Evolutionary conservation across 1,140 invertebrate species (phyloP), one percentile per base, ranked within the genome.

Genomic region (Parapsyche elsis): DNA sequence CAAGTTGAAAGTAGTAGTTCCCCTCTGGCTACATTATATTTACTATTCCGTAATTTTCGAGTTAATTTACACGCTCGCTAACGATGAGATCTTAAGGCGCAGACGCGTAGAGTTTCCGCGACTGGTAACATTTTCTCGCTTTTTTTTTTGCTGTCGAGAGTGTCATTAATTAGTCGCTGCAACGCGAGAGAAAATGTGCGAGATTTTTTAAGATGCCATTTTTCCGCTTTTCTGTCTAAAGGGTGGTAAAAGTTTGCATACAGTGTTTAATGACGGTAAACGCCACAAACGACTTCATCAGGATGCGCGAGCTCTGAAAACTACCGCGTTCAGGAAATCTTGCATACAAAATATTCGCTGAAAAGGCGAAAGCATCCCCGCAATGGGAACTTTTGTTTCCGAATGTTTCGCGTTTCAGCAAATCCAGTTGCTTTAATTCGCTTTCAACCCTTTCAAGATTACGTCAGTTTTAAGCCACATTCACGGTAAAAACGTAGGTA

Each of bases 121-220:
- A 23, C 7, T 12, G 61, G 24, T 16, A 45, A 78, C 21, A 16
- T 61, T 30, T 23, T 67, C 53, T 19, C 57, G 16, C 5, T 77
- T 7, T 78, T 78, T 67, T 44, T 45, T 53, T 26, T 59, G 16
- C 26, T n/a, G n/a, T n/a, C n/a, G n/a, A n/a, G 44, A 38, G 53
- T 49, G 44, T 46, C 64, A 45, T 78, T 78, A 78, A 78, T 78
- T 78, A 78, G 45, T 30, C 19, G 21, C 64, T 46, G 45, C 59
- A 21, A 16, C 21, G 74, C 74, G 14, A 44, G 74, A 46, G 49
- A 57, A 46, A 57, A 38, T 61, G 21, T 30, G n/a, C 16, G 24
- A 59, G 24, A 53, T 24, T 59, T 76, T 76, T 59, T 76, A 59
- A 14, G 71, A 12, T 24, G 12, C 9, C 71, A 53, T 16, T 53